These are phyloP conservation scores for Heliocidaris erythrogramma DNA, from an alignment of 35 echinoderm and acorn worm species.

Conservation along the genomic window DNA sequence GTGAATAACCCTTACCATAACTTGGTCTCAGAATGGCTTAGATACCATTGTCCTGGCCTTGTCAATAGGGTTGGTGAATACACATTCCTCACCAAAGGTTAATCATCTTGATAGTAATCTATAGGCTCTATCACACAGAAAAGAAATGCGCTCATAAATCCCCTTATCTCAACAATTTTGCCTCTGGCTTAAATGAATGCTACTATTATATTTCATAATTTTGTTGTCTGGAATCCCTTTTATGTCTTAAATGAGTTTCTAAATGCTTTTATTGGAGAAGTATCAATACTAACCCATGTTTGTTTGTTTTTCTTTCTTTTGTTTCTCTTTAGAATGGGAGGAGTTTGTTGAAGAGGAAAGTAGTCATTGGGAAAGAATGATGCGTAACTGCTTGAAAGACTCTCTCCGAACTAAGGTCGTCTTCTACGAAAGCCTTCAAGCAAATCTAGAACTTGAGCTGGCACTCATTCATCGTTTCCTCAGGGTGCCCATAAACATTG, in stretches of 20 bases:
- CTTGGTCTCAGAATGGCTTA: background rate
- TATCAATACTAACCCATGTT: background rate
- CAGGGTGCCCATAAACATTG: background rate
- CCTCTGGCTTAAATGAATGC: no score
- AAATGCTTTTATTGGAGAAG: background rate
- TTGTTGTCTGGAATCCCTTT: background rate
- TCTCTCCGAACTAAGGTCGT: background rate
- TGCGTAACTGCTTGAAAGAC: conserved; percentile 29
- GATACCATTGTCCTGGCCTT: background rate
- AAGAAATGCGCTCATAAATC: no score
- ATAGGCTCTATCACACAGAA: no score
- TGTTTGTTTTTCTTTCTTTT: background rate
- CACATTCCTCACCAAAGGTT: conserved; percentile 21
- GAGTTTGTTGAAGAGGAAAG: conserved; percentile 45
- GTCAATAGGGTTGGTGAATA: background rate
- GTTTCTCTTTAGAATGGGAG: conserved; percentile 20
- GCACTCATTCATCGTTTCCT: background rate
- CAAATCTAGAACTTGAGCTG: background rate
- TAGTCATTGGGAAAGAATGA: conserved; percentile 44
- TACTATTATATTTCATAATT: no score
- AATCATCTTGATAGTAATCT: background rate
- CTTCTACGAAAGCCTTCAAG: conserved; percentile 35
- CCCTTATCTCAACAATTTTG: no score
- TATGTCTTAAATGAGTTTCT: background rate
- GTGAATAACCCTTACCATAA: background rate